Evolutionary conservation across 2,797 vertebrate genomes (phyloP), one percentile per base, ranked within the genome.

Genomic region (Microtus agrestis): DNA sequence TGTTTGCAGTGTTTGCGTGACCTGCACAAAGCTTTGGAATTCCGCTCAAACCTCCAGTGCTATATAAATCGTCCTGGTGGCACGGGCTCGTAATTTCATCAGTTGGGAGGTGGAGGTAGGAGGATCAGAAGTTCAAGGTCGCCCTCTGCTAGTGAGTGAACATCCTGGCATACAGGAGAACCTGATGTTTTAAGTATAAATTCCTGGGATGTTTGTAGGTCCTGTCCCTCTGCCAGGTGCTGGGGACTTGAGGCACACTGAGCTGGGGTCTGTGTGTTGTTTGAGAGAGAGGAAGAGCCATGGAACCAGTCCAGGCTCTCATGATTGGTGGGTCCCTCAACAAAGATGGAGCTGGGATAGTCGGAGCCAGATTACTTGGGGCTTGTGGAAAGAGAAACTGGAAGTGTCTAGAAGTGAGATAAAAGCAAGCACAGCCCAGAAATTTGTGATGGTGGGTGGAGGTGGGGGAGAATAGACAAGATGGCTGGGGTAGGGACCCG

Each of bases 51-150:
- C 9, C 54, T n/a, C 21, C n/a, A 78, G 21, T 5, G 13, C 23
- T 17, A 8, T 34, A 27, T 25, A 10, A 46, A n/a, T 15, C 0
- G 0, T 23, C 5, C 6, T 14, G 51, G 5, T 5, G 19, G n/a
- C 34, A n/a, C 2, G 29, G 15, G 37, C 15, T 10, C 14, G 17
- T 8, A 73, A 73, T 74, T 5, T 29, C 51, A 88, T 51, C 27
- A 43, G 17, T 29, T 73, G 67, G 48, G 11, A 61, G 54, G 40
- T n/a, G 21, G 69, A 61, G 17, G 15, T 56, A 34, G 40, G 21
- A 46, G 59, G 56, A 48, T 48, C 40, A 34, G 4, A 61, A n/a
- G 4, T 63, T 77, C 21, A 7, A 89, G 31, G 40, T 17, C 19
- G 34, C 23, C 71, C 37, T 61, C 37, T 23, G 19, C 19, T 61